A percentile compares a stretch with the other conserved stretches of the same genome.
Evolutionary conservation across 2,113 vertebrate genomes (phyloP).

Genomic region (Kryptolebias marmoratus): DNA sequence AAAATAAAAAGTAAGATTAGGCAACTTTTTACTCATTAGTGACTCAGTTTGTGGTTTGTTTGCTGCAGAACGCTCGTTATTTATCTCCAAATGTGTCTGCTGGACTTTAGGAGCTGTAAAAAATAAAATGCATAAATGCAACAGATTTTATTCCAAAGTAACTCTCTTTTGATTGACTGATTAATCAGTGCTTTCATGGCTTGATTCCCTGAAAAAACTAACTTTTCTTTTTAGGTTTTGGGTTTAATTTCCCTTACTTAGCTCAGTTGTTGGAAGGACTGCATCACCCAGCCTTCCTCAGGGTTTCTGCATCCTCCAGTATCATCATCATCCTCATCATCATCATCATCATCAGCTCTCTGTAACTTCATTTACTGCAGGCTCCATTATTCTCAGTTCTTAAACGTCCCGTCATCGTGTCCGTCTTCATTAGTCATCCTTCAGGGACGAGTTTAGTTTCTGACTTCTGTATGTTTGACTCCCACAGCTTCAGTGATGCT

Average conservation of each 20-base stretch:
- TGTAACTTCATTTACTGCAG: neutral
- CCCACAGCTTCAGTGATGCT: neutral
- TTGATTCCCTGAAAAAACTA: too few species aligned
- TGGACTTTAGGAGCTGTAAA: too few species aligned
- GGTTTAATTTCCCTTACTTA: neutral
- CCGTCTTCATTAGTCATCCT: neutral
- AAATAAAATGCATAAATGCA: too few species aligned
- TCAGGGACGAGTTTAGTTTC: neutral
- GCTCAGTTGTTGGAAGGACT: neutral
- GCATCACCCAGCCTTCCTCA: neutral
- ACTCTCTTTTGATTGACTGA: too few species aligned
- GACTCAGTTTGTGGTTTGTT: neutral
- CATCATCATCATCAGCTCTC: neutral
- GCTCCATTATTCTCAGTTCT: slow-evolving; percentile 2
- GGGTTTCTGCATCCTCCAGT: neutral
- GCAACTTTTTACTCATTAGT: neutral
- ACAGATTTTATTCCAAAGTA: too few species aligned
- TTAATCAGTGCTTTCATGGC: too few species aligned
- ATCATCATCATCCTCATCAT: neutral
- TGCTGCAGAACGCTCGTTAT: neutral
- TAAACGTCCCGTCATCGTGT: neutral
- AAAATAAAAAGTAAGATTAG: neutral
- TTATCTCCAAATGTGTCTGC: too few species aligned
- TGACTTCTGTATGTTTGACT: neutral
- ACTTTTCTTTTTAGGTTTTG: neutral